Evolutionary conservation across 1,140 invertebrate species (phyloP).

Genomic region (Lanistes nyassanus): DNA sequence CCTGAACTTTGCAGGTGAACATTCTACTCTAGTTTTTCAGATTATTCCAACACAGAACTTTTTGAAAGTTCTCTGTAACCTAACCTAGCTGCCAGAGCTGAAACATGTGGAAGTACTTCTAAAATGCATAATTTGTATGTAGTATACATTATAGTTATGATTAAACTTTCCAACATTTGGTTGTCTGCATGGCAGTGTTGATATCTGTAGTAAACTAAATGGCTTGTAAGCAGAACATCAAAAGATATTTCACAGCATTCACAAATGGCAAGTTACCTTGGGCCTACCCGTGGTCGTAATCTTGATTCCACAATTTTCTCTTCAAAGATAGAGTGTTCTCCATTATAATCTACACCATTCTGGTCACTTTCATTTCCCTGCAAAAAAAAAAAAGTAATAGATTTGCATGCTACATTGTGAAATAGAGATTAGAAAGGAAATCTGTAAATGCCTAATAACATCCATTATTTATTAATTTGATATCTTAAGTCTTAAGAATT

Average conservation of each 20-base stretch:
- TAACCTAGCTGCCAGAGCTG: too few relatives aligned
- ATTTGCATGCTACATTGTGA: too few relatives aligned
- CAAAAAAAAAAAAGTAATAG: slow-evolving; percentile 26
- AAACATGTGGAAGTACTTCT: too few relatives aligned
- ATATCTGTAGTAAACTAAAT: too few relatives aligned
- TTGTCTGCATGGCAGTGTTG: too few relatives aligned
- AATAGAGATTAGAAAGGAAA: slow-evolving; percentile 5
- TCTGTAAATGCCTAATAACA: not conserved
- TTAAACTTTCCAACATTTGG: too few relatives aligned
- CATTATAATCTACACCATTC: slow-evolving; percentile 37
- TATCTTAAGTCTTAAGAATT: not conserved
- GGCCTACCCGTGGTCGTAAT: slow-evolving; percentile 20
- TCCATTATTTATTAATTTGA: not conserved
- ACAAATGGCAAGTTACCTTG: slow-evolving; percentile 21
- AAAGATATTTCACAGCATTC: not conserved
- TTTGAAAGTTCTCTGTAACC: too few relatives aligned
- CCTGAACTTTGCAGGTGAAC: not conserved
- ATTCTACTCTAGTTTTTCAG: too few relatives aligned
- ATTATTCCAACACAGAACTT: too few relatives aligned
- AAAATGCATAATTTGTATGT: too few relatives aligned
- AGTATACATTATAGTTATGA: too few relatives aligned
- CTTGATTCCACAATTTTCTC: slow-evolving; percentile 21
- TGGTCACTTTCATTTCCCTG: slow-evolving; percentile 41
- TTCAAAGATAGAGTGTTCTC: slow-evolving; percentile 8
- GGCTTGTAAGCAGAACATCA: too few relatives aligned